Conservation (phyloP, 30 jellyfish, hydroid and myxozoan genomes). For the Cassiopea xamachana region DNA sequence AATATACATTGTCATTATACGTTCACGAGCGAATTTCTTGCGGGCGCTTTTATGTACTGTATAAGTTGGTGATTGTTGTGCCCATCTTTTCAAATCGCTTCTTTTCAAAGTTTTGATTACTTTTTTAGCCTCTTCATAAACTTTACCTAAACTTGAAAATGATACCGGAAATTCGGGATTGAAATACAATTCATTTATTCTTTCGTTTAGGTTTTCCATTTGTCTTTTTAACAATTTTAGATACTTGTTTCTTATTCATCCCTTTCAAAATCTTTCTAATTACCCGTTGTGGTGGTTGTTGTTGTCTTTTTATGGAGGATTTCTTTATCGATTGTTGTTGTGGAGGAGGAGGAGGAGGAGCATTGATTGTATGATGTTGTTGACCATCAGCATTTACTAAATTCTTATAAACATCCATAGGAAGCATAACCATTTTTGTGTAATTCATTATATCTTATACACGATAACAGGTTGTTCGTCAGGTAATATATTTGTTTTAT, state of each 20-base stretch:
- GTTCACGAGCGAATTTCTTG: not conserved
- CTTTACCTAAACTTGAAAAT: not conserved
- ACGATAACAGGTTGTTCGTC: conserved; percentile 26
- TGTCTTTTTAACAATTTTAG: too few species aligned
- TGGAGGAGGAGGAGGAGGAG: too few species aligned
- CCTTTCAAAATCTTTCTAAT: too few species aligned
- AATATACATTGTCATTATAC: too few species aligned
- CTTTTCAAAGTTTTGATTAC: not conserved
- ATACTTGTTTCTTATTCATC: too few species aligned
- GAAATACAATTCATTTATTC: not conserved
- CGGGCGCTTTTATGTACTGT: not conserved
- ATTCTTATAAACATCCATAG: not conserved
- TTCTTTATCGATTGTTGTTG: too few species aligned
- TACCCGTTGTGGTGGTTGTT: too few species aligned
- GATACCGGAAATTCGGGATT: not conserved
- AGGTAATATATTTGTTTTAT: conserved; percentile 39
- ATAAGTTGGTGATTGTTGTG: not conserved
- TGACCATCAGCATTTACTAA: too few species aligned
- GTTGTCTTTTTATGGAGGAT: too few species aligned
- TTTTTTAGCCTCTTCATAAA: not conserved
- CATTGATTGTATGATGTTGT: too few species aligned
- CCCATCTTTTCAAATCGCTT: not conserved
- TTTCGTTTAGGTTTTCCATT: too few species aligned
- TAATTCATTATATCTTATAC: not conserved
- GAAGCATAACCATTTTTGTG: not conserved